Base-by-base conservation (phyloP, 1,140 invertebrate genomes). In the Papilio polyxenes region DNA sequence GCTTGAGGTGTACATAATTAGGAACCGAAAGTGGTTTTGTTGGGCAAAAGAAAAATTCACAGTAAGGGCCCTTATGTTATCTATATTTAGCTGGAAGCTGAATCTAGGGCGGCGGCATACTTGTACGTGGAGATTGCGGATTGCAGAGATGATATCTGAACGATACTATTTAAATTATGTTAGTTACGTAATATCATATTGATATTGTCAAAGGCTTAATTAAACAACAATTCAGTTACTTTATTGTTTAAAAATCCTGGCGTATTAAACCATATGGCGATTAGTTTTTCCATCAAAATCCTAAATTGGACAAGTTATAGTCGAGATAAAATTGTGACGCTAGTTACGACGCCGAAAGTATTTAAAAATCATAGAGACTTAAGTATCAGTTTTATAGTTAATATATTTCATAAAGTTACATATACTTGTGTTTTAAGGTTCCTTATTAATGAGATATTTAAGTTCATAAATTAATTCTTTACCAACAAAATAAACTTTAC, bases 61-160 rank as follows among this genome's bases (percentile, higher is more conserved):
- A 53, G 20, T 77, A 77, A 83, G 82, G 77, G 75, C 80, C 56
- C 80, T 83, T 77, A 59, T 83, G 56, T 31, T 74, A 62, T 75
- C 82, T 83, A 83, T 81, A 81, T 83, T 81, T 83, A 83, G 82
- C 62, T 17, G 40, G 49, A 75, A 59, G 37, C 69, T n/a, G 75
- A 77, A 77, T 81, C 76, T 79, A 79, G 82, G 78, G 78, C 82
- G 77, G n/a, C 49, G 75, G 75, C 75, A 49, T 10, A 77, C 44
- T 77, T 62, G 82, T 80, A 81, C 76, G 65, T 82, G 59, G 49
- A 83, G 49, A 75, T 81, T 53, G 62, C 76, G 56, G 74, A 31
- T 76, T 80, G 74, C 80, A 72, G 75, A 81, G 78, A 81, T 77
- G 48, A 80, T 77, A 80, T 82, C 80, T 80, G 20, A 15, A 40